Evolutionary conservation across 2,888 invertebrate species (phyloP).

Genomic region (Aplocera efformata): DNA sequence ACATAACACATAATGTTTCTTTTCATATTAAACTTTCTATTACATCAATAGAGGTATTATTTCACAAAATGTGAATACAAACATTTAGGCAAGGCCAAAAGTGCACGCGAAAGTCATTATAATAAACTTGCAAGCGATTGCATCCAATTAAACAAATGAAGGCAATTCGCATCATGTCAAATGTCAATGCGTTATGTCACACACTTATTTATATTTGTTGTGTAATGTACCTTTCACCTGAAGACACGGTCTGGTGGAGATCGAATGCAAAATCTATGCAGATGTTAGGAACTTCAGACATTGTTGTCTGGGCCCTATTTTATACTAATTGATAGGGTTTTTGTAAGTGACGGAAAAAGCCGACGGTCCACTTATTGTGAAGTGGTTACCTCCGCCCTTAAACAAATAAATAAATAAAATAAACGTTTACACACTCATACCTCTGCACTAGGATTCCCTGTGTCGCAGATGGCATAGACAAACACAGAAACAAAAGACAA

Average conservation of each 20-base stretch:
- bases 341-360: too few relatives aligned
- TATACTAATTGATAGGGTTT: not conserved
- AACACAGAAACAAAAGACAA: too few relatives aligned
- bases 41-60: too few relatives aligned
- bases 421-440: too few relatives aligned
- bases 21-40: too few relatives aligned
- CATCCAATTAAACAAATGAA: conserved; percentile 13
- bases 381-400: too few relatives aligned
- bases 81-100: too few relatives aligned
- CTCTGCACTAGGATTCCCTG: too few relatives aligned
- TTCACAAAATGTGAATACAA: too few relatives aligned
- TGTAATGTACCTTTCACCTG: conserved; percentile 47
- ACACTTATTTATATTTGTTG: conserved; percentile 35
- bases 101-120: not conserved
- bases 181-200: conserved; percentile 36
- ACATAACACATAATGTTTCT: too few relatives aligned
- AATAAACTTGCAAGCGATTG: conserved; percentile 1
- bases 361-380: not conserved
- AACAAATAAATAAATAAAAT: too few relatives aligned
- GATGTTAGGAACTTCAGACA: conserved; percentile 3
- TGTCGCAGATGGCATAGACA: too few relatives aligned
- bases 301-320: not conserved
- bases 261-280: conserved; percentile 12
- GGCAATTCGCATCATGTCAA: conserved; percentile 28
- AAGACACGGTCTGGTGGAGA: conserved; percentile 24